Evolutionary conservation across 2,888 invertebrate genomes (phyloP), one percentile per base, ranked within the genome.

Genomic region (Leucozona laternaria): DNA sequence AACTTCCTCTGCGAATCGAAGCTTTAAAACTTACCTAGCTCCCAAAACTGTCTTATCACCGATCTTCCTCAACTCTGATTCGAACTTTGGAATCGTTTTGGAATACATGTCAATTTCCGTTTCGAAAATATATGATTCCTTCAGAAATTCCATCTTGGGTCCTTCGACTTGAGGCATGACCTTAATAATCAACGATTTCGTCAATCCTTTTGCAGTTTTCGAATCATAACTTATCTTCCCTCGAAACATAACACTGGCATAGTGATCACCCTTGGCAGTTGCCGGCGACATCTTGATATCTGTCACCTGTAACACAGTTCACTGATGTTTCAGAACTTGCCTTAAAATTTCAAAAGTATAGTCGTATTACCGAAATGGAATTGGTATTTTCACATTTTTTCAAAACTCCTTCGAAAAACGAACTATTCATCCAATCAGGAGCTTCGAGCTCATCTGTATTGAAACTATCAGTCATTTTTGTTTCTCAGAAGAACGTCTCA

Each of bases 221-320:
- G 50, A 15, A 20, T 68, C 50, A 50, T 37, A 68, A n/a, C 1
- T 31, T n/a, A 64, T 22, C 2, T 22, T 60, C 0, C 8, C 88
- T 8, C 89, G 87, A 60, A 89, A 88, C 88, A 89, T 89, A 22
- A 89, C 58, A 73, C 89, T 89, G 1, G 88, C 88, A 75, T 88
- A 89, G 22, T 89, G 89, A 76, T 89, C 89, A 40, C 73, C 60
- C 8, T 62, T 50, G 13, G 25, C 25, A 13, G 66, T 62, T 17
- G 73, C 73, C 8, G 73, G 73, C 20, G 48, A 50, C 7, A 25
- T 48, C 5, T 25, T 5, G 13, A 73, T 1, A 37, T 73, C 50
- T 17, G n/a, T 73, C 0, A 73, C 17, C 73, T 64, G n/a, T n/a
- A 20, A 31, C 0, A 34, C 13, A 25, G 4, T n/a, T 2, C 3